Conservation (phyloP, 2,113 vertebrate species). For the Meriones unguiculatus region DNA sequence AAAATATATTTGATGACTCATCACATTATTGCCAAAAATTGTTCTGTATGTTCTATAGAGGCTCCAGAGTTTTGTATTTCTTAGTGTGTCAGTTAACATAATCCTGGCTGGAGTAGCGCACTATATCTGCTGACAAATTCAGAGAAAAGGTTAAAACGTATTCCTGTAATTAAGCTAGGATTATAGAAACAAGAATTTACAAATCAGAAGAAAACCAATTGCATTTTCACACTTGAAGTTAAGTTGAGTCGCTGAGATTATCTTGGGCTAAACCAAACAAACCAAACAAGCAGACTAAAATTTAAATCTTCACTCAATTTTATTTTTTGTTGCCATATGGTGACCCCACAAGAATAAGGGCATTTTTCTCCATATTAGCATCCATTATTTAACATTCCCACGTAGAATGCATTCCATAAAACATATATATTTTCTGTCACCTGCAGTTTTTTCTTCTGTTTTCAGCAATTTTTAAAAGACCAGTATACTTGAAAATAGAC, state of each 20-base stretch:
- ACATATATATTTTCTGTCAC: not conserved
- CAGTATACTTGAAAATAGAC: constrained; percentile 41
- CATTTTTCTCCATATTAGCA: not conserved
- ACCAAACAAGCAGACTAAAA: not conserved
- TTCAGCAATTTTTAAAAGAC: not conserved
- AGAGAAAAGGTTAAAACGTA: not conserved
- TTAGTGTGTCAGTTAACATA: not conserved
- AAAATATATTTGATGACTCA: constrained; percentile 15
- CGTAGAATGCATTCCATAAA: not conserved
- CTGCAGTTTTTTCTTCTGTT: not conserved
- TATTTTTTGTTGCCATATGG: constrained; percentile 14
- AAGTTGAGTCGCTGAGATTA: not conserved
- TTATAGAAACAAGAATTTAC: not conserved
- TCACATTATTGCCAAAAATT: not conserved
- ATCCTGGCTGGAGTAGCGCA: not conserved
- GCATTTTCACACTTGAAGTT: not conserved
- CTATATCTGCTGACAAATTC: not conserved
- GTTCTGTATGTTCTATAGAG: not conserved
- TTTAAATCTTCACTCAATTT: not conserved
- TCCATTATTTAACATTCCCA: not conserved
- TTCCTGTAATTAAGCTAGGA: not conserved
- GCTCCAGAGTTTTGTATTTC: not conserved
- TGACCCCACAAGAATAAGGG: not conserved
- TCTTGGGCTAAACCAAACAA: not conserved
- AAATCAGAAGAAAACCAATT: not conserved